Evolutionary conservation across 2,113 vertebrate genomes (phyloP), one percentile per base, ranked within the genome.

Genomic region (Neotoma lepida): DNA sequence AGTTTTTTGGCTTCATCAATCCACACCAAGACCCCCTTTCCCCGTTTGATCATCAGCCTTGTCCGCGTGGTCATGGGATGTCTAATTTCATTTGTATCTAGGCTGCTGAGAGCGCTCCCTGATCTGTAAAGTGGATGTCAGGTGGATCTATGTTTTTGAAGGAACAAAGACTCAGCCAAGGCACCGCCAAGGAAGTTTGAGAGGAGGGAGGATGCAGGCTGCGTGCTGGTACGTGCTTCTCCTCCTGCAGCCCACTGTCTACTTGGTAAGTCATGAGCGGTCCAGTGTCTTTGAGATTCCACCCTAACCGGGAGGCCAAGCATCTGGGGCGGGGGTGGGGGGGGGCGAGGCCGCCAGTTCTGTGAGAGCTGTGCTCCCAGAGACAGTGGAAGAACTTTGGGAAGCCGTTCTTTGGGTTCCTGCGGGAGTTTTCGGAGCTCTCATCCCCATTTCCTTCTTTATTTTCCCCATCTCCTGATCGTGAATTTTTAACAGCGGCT

Each of bases 91-190:
- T 98, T 98, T 98, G 98, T 98, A 96, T 97, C 98, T 98, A 99
- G 98, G 98, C 99, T 99, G 98, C 98, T 98, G 98, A 98, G 98
- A 98, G 98, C 98, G 98, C 98, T 97, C 98, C 97, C 98, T 95
- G 98, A 93, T 97, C 98, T 98, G 98, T 99, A 98, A 99, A 98
- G 98, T 98, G 98, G 98, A 99, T 98, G 98, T 97, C 98, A 98
- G 98, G 98, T 99, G 99, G 99, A 99, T 99, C 98, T 99, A 99
- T 99, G 99, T 97, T 99, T 99, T 98, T 98, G 98, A 98, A 97
- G 98, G 98, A 98, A 98, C 98, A 98, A 97, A 98, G 98, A 98
- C 97, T 96, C 98, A 99, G 98, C 98, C 97, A 98, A 98, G 98
- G 99, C 99, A 98, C 98, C 98, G 97, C 98, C 97, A 98, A 96